Percentiles rank a stretch among this genome's conserved stretches.
Evolutionary conservation across 2,888 invertebrate species (phyloP).

Genomic region (Embidobia sp.): DNA sequence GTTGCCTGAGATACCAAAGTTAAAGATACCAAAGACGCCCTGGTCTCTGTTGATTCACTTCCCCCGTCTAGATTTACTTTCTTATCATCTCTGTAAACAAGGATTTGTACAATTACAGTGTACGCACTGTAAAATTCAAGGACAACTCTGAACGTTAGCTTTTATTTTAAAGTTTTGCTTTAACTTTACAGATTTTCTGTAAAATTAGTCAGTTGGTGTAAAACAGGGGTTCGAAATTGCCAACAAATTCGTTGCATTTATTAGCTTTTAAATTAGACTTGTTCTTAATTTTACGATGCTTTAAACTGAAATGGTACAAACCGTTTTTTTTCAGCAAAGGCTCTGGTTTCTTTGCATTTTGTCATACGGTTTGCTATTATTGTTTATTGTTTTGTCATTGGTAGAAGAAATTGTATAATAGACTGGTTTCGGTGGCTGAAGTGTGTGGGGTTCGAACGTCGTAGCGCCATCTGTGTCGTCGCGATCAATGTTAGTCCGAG

Average conservation of each 20-base stretch:
- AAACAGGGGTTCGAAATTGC: too few relatives aligned
- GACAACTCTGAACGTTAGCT: too few relatives aligned
- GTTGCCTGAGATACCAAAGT: constrained; percentile 65
- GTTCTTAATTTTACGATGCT: too few relatives aligned
- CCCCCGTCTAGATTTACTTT: constrained; percentile 11
- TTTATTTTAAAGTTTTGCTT: too few relatives aligned
- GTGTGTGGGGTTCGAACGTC: not conserved
- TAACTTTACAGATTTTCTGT: too few relatives aligned
- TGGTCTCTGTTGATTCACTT: constrained; percentile 44
- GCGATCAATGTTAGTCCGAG: constrained; percentile 1
- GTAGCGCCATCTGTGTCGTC: constrained; percentile 1
- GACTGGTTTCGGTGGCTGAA: not conserved
- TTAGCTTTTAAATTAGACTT: too few relatives aligned
- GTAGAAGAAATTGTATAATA: not conserved
- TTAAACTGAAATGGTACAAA: too few relatives aligned
- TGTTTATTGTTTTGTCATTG: not conserved
- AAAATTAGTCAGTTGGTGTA: too few relatives aligned
- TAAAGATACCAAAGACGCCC: constrained; percentile 60
- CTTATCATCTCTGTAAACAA: constrained; percentile 2
- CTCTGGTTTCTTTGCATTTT: constrained; percentile 1
- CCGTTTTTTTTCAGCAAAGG: too few relatives aligned
- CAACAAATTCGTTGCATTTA: too few relatives aligned
- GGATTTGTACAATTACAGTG: not conserved
- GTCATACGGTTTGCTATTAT: constrained; percentile 1
- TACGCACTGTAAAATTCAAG: too few relatives aligned